These are phyloP conservation scores for Seriola quinqueradiata DNA, from an alignment of 2,113 vertebrate genomes.

Conservation along the genomic window DNA sequence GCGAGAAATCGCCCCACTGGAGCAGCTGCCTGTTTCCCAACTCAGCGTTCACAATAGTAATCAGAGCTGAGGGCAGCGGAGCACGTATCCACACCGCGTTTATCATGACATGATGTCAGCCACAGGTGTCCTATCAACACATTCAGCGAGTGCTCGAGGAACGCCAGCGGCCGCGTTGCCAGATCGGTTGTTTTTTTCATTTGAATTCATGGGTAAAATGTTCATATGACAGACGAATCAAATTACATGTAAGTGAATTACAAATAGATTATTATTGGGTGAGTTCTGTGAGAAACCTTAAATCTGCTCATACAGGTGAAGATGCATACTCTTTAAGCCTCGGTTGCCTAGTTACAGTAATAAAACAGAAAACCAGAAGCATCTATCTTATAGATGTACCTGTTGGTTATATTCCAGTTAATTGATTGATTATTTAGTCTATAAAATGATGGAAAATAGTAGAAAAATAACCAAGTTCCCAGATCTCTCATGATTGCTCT, in stretches of 20 bases:
- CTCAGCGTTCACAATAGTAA: conserved; percentile 63
- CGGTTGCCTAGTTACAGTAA: not conserved
- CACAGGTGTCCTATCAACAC: conserved; percentile 6
- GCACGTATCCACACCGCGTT: not conserved
- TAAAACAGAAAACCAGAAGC: not conserved
- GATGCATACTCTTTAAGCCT: not conserved
- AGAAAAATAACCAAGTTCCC: not conserved
- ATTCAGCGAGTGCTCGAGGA: conserved; percentile 1
- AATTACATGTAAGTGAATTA: too few relatives aligned
- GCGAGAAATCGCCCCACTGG: conserved; percentile 53
- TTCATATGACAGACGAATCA: too few relatives aligned
- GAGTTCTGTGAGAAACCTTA: too few relatives aligned
- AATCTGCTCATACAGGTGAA: not conserved
- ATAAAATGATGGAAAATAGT: not conserved
- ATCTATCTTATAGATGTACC: not conserved
- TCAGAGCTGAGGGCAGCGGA: conserved; percentile 58
- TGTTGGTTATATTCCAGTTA: too few relatives aligned
- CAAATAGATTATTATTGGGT: too few relatives aligned
- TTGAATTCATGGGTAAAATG: too few relatives aligned
- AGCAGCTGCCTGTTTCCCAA: conserved; percentile 84
- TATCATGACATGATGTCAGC: not conserved
- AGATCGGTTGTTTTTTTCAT: too few relatives aligned
- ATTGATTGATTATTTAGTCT: too few relatives aligned
- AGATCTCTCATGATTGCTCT: not conserved
- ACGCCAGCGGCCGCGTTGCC: too few relatives aligned